These are phyloP conservation scores for Diorhabda elongata DNA, from an alignment of 1,140 invertebrate genomes.

Conservation along the genomic window DNA sequence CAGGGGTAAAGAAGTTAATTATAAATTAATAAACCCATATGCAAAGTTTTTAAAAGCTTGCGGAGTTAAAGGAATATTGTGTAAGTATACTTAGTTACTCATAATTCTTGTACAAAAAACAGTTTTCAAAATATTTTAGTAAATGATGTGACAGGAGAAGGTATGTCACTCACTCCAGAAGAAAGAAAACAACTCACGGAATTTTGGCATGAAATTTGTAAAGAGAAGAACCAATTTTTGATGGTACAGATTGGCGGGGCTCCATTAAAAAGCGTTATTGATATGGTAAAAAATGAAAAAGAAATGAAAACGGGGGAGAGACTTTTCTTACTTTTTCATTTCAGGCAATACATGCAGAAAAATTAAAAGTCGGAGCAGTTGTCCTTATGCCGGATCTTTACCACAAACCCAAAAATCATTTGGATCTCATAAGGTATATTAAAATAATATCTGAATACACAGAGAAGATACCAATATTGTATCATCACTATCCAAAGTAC, in stretches of 20 bases:
- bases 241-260: constrained; percentile 76
- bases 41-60: constrained; percentile 57
- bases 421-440: constrained; percentile 67
- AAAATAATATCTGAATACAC: constrained; percentile 62
- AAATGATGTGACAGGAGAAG: constrained; percentile 75
- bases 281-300: constrained; percentile 53
- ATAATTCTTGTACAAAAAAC: not conserved
- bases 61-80: constrained; percentile 61
- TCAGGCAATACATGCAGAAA: constrained; percentile 69
- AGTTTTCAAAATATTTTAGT: constrained; percentile 50
- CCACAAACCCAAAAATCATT: constrained; percentile 62
- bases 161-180: constrained; percentile 60
- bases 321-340: constrained; percentile 26
- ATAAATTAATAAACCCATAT: constrained; percentile 56
- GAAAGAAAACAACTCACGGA: constrained; percentile 68
- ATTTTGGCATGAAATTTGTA: constrained; percentile 59
- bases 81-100: constrained; percentile 46
- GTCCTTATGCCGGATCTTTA: constrained; percentile 74
- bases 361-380: constrained; percentile 62
- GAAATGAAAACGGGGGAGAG: not conserved
- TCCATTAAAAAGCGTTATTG: constrained; percentile 62
- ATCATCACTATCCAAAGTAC: constrained; percentile 73
- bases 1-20: constrained; percentile 51
- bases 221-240: constrained; percentile 57
- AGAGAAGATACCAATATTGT: constrained; percentile 69